A percentile compares a stretch with the other conserved stretches of the same genome.
phyloP scores from a whole-genome alignment of 2,888 invertebrate genomes.

The Cephus rjabovi region DNA sequence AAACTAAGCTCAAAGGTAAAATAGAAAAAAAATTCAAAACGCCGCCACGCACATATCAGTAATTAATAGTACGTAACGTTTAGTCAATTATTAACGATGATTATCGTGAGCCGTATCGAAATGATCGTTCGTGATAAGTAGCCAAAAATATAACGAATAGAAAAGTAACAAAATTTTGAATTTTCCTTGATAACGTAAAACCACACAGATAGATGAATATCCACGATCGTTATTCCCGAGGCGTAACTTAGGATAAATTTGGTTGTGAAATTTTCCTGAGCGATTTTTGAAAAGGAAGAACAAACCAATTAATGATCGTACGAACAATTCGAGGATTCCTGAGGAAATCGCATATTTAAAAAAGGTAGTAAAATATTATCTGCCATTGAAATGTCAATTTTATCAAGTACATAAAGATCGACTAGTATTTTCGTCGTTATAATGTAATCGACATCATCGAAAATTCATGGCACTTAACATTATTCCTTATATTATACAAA shows the following conservation, averaged over 20 bases:
- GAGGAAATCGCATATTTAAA: neutral
- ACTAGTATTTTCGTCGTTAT: too few species aligned
- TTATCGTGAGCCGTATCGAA: conserved; percentile 13
- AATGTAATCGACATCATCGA: too few species aligned
- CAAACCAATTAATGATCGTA: neutral
- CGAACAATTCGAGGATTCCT: neutral
- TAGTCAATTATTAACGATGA: neutral
- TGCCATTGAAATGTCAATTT: conserved; percentile 25
- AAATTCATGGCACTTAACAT: too few species aligned
- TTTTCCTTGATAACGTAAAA: too few species aligned
- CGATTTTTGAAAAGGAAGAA: conserved; percentile 11
- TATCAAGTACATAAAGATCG: conserved; percentile 1
- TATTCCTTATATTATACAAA: too few species aligned
- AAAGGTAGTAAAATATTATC: conserved; percentile 3
- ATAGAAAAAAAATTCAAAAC: neutral
- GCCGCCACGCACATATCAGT: conserved; percentile 44
- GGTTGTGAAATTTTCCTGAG: conserved; percentile 22
- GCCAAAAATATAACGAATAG: too few species aligned
- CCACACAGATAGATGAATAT: too few species aligned
- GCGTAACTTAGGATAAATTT: neutral
- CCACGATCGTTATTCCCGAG: neutral
- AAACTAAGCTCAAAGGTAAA: too few species aligned
- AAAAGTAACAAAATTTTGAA: too few species aligned
- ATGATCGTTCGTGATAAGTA: too few species aligned
- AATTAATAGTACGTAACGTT: conserved; percentile 29